Evolutionary conservation across 2,113 vertebrate species (phyloP), one percentile per base, ranked within the genome.

Genomic region (Chaenocephalus aceratus): DNA sequence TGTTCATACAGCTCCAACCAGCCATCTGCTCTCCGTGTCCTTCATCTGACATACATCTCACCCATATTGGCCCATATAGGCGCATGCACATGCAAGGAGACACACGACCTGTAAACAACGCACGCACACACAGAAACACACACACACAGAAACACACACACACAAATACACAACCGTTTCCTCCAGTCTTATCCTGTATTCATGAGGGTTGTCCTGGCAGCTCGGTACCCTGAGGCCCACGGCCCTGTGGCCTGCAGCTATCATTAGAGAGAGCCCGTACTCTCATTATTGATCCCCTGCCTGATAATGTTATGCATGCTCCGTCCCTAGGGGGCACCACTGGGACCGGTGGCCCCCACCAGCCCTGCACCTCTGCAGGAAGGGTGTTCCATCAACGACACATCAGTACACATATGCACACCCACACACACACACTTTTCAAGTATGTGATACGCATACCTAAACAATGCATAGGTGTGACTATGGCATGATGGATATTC

Each of bases 181-280:
- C 52, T 83, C 63, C 67, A 67, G 59, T 86, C 80, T 80, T 79
- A 85, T 91, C 70, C 82, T 84, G 86, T 93, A 94, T 95, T 95
- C 92, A 95, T 93, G 88, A 93, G 83, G 84, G 84, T 80, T 81
- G 89, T 84, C 86, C 83, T 89, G 89, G 85, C 90, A 89, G 88
- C 86, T 86, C 86, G 11, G 72, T 94, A 91, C 90, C 94, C 92
- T 53, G 69, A 91, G 93, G 93, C 94, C 77, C 75, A 84, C 89
- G 88, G 93, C 92, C 93, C 89, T 62, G 84, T 93, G 94, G 93
- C 95, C 95, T 95, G 94, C 91, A 95, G 94, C 93, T 93, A 95
- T 95, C 94, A 95, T 95, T 95, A 95, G 90, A 92, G 85, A 90
- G 92, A 83, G 90, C 84, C 93, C 93, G 91, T 92, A 89, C 87